Evolutionary conservation across 2,888 invertebrate genomes (phyloP).

Genomic region (Lottia gigantea): DNA sequence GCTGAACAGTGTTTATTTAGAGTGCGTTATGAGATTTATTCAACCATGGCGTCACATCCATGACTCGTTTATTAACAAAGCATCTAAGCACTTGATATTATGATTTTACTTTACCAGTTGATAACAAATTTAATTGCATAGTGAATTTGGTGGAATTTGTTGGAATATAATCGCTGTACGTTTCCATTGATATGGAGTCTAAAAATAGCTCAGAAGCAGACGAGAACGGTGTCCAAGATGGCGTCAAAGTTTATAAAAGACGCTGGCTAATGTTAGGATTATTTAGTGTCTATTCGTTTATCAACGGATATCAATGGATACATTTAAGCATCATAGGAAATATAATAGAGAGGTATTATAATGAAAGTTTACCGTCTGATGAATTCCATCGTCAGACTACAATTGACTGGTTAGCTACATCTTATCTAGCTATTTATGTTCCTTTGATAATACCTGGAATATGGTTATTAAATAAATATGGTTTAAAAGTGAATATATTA

Average conservation of each 20-base stretch:
- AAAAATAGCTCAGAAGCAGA: no score
- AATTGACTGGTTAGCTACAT: constrained; percentile 97
- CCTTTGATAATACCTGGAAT: constrained; percentile 97
- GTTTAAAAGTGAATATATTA: constrained; percentile 60
- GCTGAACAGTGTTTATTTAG: no score
- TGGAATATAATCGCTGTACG: no score
- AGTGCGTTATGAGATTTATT: no score
- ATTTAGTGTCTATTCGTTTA: constrained; percentile 89
- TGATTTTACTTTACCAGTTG: no score
- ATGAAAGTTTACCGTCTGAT: constrained; percentile 62
- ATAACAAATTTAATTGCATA: no score
- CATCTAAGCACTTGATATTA: no score
- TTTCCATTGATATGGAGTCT: no score
- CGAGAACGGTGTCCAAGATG: neutral
- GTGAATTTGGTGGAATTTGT: no score
- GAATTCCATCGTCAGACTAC: constrained; percentile 66
- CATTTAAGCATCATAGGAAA: constrained; percentile 94
- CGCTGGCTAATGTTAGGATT: constrained; percentile 88
- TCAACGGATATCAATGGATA: constrained; percentile 96
- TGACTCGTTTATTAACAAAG: no score
- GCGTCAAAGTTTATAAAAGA: constrained; percentile 58
- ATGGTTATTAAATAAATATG: constrained; percentile 93
- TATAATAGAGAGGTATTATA: constrained; percentile 75
- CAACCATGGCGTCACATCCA: no score
- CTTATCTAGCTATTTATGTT: constrained; percentile 97